Conservation (phyloP, 2,113 vertebrate species). For the Cololabis saira region DNA sequence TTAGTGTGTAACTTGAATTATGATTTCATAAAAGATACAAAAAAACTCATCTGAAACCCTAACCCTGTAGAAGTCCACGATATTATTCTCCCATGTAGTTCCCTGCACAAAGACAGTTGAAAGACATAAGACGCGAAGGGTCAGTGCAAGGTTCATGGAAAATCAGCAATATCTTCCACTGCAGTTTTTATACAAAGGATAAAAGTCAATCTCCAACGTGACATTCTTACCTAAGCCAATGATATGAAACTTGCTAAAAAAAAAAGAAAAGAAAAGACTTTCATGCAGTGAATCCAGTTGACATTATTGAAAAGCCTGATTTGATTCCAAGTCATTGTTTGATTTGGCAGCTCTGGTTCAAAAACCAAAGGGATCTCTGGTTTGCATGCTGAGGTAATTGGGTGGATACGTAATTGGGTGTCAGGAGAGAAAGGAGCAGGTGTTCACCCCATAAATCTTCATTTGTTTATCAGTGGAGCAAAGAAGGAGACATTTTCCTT, state of each 20-base stretch:
- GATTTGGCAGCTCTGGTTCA: conserved; percentile 47
- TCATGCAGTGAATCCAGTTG: conserved; percentile 4
- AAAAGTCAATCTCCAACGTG: conserved; percentile 8
- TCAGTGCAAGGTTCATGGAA: neutral
- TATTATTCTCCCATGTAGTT: neutral
- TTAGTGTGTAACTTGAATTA: no score
- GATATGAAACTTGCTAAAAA: conserved; percentile 18
- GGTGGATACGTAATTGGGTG: conserved; percentile 51
- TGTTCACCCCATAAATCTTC: conserved; percentile 32
- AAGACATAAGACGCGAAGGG: neutral
- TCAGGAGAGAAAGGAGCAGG: conserved; percentile 55
- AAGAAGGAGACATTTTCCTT: conserved; percentile 16
- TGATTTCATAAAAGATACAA: no score
- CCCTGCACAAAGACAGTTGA: neutral
- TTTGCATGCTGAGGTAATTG: conserved; percentile 51
- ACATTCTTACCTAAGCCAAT: conserved; percentile 28
- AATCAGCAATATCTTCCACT: neutral
- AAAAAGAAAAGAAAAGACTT: conserved; percentile 18
- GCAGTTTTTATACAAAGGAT: neutral
- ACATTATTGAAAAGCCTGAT: conserved; percentile 45
- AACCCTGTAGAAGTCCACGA: no score
- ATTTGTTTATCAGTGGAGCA: conserved; percentile 18
- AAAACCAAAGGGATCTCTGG: conserved; percentile 43
- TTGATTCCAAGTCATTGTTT: conserved; percentile 48
- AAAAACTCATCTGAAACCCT: no score